These are phyloP conservation scores for Hypotaenidia philippensis DNA, from an alignment of 2,797 vertebrate genomes.

Conservation along the genomic window DNA sequence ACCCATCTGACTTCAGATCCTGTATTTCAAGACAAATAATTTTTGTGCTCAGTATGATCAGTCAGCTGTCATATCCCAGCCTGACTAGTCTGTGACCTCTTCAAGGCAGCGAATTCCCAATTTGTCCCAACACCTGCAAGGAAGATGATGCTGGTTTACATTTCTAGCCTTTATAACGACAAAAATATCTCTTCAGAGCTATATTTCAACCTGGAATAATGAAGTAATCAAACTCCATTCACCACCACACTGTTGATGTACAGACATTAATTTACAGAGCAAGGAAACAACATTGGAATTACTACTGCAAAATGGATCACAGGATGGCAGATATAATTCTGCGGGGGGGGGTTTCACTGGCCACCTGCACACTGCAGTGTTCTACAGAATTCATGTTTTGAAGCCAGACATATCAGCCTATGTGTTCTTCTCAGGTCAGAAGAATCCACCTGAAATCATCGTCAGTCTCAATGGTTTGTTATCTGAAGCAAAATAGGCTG, in stretches of 20 bases:
- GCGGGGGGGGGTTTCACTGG: not conserved
- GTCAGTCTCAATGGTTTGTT: not conserved
- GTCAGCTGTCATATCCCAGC: not conserved
- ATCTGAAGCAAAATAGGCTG: not conserved
- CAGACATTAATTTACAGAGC: not conserved
- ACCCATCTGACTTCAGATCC: not conserved
- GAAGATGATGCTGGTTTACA: not conserved
- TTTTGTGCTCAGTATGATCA: not conserved
- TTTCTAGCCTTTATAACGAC: not conserved
- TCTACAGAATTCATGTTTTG: not conserved
- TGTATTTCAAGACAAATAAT: not conserved
- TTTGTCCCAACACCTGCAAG: not conserved
- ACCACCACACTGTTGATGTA: not conserved
- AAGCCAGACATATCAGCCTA: not conserved
- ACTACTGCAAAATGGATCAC: not conserved
- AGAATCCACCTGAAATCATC: not conserved
- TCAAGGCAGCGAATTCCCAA: accelerated
- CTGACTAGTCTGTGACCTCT: not conserved
- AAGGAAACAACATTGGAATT: not conserved
- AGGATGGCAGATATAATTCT: not conserved
- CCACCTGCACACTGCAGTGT: not conserved
- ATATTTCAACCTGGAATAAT: not conserved
- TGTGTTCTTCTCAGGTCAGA: not conserved
- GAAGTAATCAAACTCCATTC: not conserved
- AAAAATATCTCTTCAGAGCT: not conserved